phyloP scores from a whole-genome alignment of 2,113 vertebrate genomes.

The Plotosus lineatus region DNA sequence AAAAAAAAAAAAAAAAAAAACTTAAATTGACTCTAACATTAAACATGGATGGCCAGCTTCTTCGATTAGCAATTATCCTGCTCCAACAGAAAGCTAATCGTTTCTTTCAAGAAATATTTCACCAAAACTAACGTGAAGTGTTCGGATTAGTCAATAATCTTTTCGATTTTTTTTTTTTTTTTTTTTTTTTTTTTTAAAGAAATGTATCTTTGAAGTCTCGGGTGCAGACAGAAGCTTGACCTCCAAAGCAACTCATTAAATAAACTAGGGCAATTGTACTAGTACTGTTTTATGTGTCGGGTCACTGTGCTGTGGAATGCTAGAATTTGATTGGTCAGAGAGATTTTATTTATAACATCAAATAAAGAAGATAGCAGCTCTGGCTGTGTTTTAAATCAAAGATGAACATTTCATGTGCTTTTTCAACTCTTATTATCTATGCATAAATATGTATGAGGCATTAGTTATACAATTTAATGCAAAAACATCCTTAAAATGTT shows the following conservation, averaged over 20 bases:
- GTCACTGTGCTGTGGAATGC: not conserved
- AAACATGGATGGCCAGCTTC: not conserved
- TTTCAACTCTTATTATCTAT: no score
- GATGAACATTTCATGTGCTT: not conserved
- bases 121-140: not conserved
- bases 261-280: no score
- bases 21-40: constrained; percentile 1
- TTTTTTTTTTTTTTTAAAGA: no score
- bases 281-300: not conserved
- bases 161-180: no score
- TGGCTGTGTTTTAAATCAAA: not conserved
- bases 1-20: no score
- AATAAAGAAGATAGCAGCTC: not conserved
- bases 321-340: not conserved
- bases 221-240: not conserved
- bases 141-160: not conserved
- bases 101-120: not conserved
- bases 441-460: no score
- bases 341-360: not conserved
- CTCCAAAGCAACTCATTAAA: not conserved
- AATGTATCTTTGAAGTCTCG: not conserved
- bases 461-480: no score
- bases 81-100: constrained; percentile 16
- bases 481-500: no score
- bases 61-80: constrained; percentile 37